These are phyloP conservation scores for Papilio polytes DNA, from an alignment of 1,140 invertebrate species.

Conservation along the genomic window DNA sequence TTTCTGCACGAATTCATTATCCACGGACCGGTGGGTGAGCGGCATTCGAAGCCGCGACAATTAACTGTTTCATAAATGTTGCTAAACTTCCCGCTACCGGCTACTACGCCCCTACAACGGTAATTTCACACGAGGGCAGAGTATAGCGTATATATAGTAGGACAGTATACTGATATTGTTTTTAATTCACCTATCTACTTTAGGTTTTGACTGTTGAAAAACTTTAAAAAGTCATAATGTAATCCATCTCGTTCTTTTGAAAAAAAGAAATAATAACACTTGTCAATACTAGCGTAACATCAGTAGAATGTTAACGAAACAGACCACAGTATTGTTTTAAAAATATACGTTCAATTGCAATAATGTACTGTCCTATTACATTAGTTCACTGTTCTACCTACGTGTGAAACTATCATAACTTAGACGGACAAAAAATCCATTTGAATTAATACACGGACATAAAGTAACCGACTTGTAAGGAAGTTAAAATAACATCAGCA, in stretches of 20 bases:
- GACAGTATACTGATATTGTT: neutral
- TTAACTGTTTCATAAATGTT: conserved; percentile 58
- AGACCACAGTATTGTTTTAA: neutral
- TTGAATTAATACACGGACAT: conserved; percentile 29
- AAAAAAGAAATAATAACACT: no score
- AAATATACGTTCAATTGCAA: neutral
- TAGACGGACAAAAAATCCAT: conserved; percentile 28
- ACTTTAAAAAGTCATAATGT: no score
- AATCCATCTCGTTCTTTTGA: no score
- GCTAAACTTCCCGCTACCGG: conserved; percentile 50
- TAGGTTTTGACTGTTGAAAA: no score
- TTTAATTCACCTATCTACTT: neutral
- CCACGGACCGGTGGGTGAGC: conserved; percentile 45
- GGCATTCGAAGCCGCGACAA: conserved; percentile 57
- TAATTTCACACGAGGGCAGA: neutral
- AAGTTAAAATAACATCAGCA: conserved; percentile 11
- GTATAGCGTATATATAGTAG: no score
- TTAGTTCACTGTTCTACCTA: neutral
- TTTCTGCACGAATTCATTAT: conserved; percentile 53
- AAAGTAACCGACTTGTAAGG: conserved; percentile 18
- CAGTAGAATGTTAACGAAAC: neutral
- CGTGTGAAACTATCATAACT: conserved; percentile 2
- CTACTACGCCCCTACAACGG: conserved; percentile 21
- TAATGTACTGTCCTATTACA: neutral
- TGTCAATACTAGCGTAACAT: neutral